A percentile compares a stretch with the other conserved stretches of the same genome.
phyloP scores from a whole-genome alignment of 2,888 invertebrate genomes.

The Leptarthrus brevirostris region DNA sequence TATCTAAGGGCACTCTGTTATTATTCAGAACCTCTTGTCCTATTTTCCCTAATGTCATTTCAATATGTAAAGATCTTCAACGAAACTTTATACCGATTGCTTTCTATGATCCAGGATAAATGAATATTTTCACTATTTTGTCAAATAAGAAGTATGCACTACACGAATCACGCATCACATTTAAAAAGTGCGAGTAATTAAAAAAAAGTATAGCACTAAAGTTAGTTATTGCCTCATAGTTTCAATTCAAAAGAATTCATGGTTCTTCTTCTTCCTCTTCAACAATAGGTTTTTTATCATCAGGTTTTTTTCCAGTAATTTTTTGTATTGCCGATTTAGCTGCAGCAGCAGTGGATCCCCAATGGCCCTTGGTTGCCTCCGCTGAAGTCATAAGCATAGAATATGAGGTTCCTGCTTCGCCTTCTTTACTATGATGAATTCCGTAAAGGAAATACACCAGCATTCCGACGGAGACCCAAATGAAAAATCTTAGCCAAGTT shows the following conservation, averaged over 20 bases:
- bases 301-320: constrained; percentile 61
- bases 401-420: constrained; percentile 71
- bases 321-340: constrained; percentile 58
- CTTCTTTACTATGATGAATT: constrained; percentile 86
- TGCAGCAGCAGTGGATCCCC: constrained; percentile 70
- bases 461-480: constrained; percentile 88
- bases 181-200: neutral
- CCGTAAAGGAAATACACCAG: constrained; percentile 87
- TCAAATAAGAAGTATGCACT: too few species aligned
- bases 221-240: constrained; percentile 30
- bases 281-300: constrained; percentile 63
- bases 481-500: constrained; percentile 86
- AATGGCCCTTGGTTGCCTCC: constrained; percentile 73
- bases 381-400: constrained; percentile 75
- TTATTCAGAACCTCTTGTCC: too few species aligned
- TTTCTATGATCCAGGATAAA: too few species aligned
- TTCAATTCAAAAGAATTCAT: constrained; percentile 36
- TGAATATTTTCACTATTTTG: too few species aligned
- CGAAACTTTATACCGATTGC: too few species aligned
- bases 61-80: too few species aligned
- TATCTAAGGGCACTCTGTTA: too few species aligned
- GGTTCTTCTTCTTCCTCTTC: constrained; percentile 59
- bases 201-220: constrained; percentile 1
- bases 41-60: too few species aligned
- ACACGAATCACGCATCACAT: constrained; percentile 35